phyloP scores from a whole-genome alignment of 2,888 invertebrate species.

The Oscheius sp. region DNA sequence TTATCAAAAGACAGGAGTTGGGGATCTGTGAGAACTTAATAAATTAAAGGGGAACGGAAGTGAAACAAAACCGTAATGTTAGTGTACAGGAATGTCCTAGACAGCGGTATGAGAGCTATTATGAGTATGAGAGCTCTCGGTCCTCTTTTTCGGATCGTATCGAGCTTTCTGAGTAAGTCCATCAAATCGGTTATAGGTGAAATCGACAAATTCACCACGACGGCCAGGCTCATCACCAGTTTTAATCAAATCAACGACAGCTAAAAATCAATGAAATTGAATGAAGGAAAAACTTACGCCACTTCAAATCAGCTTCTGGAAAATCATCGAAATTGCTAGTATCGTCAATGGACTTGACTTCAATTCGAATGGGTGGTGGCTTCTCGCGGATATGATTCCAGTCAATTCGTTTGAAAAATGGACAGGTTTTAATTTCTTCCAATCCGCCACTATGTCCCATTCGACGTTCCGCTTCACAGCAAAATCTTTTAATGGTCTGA shows the following conservation, averaged over 20 bases:
- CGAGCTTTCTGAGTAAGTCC: constrained; percentile 79
- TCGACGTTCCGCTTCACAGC: constrained; percentile 93
- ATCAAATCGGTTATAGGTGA: constrained; percentile 99
- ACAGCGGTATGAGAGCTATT: background rate
- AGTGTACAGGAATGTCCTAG: background rate
- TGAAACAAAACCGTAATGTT: background rate
- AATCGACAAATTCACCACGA: constrained; percentile 97
- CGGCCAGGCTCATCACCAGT: constrained; percentile 48
- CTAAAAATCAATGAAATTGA: background rate
- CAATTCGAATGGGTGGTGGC: constrained; percentile 95
- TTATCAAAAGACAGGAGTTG: too few relatives aligned
- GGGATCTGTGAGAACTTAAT: too few relatives aligned
- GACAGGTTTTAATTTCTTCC: constrained; percentile 88
- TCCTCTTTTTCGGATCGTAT: constrained; percentile 33
- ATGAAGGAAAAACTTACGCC: constrained; percentile 80
- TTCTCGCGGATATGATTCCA: constrained; percentile 99
- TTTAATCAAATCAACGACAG: constrained; percentile 14
- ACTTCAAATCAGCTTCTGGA: constrained; percentile 97
- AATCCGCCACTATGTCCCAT: constrained; percentile 85
- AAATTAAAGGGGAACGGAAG: background rate
- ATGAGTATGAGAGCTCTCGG: too few relatives aligned
- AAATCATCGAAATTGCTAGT: constrained; percentile 99
- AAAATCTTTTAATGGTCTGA: constrained; percentile 77
- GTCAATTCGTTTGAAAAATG: constrained; percentile 93
- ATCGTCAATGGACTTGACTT: constrained; percentile 97